Percentiles rank a stretch among this genome's conserved stretches.
Evolutionary conservation across 1,140 invertebrate species (phyloP).

Genomic region (Atopsyche davidsoni): DNA sequence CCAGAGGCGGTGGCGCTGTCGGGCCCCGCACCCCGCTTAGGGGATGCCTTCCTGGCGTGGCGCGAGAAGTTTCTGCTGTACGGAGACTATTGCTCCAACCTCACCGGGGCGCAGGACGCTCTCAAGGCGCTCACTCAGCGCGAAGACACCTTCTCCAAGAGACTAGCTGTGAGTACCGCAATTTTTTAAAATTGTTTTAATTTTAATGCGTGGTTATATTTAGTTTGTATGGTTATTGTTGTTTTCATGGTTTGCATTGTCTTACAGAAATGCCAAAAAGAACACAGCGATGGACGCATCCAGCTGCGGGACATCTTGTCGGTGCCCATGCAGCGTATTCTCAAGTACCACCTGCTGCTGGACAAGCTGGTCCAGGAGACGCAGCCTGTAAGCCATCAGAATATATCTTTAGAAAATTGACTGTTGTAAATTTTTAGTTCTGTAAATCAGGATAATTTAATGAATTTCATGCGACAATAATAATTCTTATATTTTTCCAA

Average conservation of each 20-base stretch:
- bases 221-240: not conserved
- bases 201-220: not conserved
- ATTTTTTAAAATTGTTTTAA: not conserved
- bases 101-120: slow-evolving; percentile 71
- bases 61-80: slow-evolving; percentile 89
- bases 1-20: slow-evolving; percentile 34
- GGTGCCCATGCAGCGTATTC: slow-evolving; percentile 95
- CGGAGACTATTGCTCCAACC: slow-evolving; percentile 91
- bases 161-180: slow-evolving; percentile 17
- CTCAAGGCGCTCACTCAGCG: slow-evolving; percentile 40
- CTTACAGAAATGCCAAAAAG: slow-evolving; percentile 77
- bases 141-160: slow-evolving; percentile 34
- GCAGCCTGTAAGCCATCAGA: slow-evolving; percentile 63
- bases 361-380: slow-evolving; percentile 92
- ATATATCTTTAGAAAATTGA: too few species aligned
- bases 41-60: slow-evolving; percentile 82
- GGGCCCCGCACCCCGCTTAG: slow-evolving; percentile 43
- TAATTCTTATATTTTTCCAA: too few species aligned
- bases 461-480: too few species aligned
- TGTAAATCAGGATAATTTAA: too few species aligned
- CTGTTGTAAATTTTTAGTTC: too few species aligned
- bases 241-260: slow-evolving; percentile 6
- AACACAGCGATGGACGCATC: slow-evolving; percentile 92
- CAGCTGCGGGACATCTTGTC: slow-evolving; percentile 90
- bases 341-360: slow-evolving; percentile 93